Conservation (phyloP, 2,113 vertebrate genomes). For the Neotragus moschatus region DNA sequence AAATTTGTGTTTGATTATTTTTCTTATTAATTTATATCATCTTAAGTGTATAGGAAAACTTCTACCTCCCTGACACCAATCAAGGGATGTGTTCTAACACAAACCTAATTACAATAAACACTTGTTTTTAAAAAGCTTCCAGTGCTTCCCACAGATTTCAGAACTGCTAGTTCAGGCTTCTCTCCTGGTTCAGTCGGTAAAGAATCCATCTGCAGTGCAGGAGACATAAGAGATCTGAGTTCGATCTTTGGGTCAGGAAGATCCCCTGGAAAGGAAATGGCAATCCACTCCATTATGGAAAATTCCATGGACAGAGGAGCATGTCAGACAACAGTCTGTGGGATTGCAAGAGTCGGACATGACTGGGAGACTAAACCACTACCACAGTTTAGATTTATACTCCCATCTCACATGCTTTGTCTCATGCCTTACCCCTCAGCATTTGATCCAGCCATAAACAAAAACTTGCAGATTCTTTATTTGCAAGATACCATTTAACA, state of each 20-base stretch:
- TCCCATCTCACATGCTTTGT: neutral
- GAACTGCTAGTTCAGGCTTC: neutral
- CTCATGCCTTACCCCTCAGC: neutral
- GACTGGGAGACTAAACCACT: neutral
- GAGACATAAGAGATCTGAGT: neutral
- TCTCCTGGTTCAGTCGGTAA: neutral
- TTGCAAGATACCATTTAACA: neutral
- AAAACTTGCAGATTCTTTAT: neutral
- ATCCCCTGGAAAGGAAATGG: neutral
- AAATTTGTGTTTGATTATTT: neutral
- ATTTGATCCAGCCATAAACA: neutral
- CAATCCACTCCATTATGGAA: neutral
- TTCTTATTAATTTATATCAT: neutral
- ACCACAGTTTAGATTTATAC: neutral
- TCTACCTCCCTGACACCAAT: neutral
- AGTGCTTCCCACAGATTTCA: neutral
- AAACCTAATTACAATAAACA: neutral
- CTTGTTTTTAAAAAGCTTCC: neutral
- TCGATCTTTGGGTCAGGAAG: neutral
- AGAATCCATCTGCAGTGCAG: neutral
- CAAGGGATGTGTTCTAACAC: neutral
- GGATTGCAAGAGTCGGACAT: fast-evolving
- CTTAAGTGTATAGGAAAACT: neutral
- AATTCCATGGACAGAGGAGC: neutral
- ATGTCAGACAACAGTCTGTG: neutral